Percentiles rank a stretch among this genome's conserved stretches.
Evolutionary conservation across 2,888 invertebrate genomes (phyloP).

Genomic region (Dolichopus griseipennis): DNA sequence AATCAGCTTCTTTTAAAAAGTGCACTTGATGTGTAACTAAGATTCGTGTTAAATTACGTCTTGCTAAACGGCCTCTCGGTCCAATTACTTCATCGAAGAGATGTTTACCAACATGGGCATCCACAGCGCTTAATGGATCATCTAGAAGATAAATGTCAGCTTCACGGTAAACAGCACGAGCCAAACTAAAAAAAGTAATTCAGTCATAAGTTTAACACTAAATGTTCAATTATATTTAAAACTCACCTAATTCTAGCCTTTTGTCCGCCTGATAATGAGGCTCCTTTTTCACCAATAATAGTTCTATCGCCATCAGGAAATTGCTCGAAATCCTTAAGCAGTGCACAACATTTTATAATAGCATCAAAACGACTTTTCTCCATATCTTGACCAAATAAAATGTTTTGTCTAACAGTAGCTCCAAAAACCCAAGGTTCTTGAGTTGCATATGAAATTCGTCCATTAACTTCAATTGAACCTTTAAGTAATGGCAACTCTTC

Average conservation of each 20-base stretch:
- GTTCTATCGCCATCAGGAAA: slow-evolving; percentile 50
- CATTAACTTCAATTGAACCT: slow-evolving; percentile 53
- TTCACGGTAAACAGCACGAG: slow-evolving; percentile 39
- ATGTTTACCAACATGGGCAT: slow-evolving; percentile 60
- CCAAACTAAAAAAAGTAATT: slow-evolving; percentile 22
- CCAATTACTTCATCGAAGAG: slow-evolving; percentile 59
- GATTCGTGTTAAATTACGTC: slow-evolving; percentile 51
- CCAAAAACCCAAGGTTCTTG: slow-evolving; percentile 83
- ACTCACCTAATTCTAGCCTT: slow-evolving; percentile 50
- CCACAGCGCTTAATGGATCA: slow-evolving; percentile 66
- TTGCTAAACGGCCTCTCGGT: slow-evolving; percentile 44
- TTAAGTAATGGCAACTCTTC: slow-evolving; percentile 56
- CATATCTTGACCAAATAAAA: slow-evolving; percentile 59
- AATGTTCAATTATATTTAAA: background rate
- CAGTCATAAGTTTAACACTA: background rate
- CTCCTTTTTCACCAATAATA: slow-evolving; percentile 52
- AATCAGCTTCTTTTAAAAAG: slow-evolving; percentile 51
- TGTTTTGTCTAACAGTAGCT: slow-evolving; percentile 71
- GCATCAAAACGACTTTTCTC: slow-evolving; percentile 36
- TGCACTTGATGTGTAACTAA: slow-evolving; percentile 73
- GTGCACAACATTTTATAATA: slow-evolving; percentile 42
- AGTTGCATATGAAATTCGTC: slow-evolving; percentile 61
- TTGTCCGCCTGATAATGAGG: slow-evolving; percentile 60
- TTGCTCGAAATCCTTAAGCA: slow-evolving; percentile 46
- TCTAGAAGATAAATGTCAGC: slow-evolving; percentile 65